Conservation (phyloP, 2,797 vertebrate species). For the Apogon talboti region DNA sequence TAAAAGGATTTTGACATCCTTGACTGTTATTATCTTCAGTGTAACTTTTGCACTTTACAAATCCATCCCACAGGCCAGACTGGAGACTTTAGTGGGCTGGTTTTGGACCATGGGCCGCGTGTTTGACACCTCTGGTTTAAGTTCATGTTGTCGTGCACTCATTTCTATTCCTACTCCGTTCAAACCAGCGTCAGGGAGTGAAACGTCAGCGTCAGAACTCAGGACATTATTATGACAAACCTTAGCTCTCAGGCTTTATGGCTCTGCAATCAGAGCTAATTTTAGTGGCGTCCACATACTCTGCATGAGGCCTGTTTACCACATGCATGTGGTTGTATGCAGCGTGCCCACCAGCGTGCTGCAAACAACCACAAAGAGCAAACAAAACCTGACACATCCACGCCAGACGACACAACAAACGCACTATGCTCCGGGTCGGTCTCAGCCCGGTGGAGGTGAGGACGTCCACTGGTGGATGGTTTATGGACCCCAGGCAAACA, state of each 20-base stretch:
- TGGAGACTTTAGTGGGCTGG: too few relatives aligned
- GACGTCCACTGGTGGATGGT: too few relatives aligned
- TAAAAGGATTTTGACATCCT: too few relatives aligned
- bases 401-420: constrained; percentile 55
- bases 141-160: too few relatives aligned
- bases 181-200: neutral
- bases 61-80: too few relatives aligned
- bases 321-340: constrained; percentile 53
- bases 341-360: constrained; percentile 55
- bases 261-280: constrained; percentile 53
- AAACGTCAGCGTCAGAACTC: constrained; percentile 20
- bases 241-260: constrained; percentile 43
- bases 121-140: too few relatives aligned
- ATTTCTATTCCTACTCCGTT: too few relatives aligned
- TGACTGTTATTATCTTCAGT: too few relatives aligned
- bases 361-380: constrained; percentile 66
- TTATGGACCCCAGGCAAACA: too few relatives aligned
- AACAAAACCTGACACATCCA: constrained; percentile 64
- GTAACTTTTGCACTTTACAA: too few relatives aligned
- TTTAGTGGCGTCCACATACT: constrained; percentile 58
- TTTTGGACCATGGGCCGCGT: too few relatives aligned
- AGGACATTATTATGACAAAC: constrained; percentile 49
- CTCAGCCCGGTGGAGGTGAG: constrained; percentile 23
- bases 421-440: constrained; percentile 45
- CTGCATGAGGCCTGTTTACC: constrained; percentile 65